Conservation (phyloP, 2,797 vertebrate genomes). For the Tragopan temminckii region DNA sequence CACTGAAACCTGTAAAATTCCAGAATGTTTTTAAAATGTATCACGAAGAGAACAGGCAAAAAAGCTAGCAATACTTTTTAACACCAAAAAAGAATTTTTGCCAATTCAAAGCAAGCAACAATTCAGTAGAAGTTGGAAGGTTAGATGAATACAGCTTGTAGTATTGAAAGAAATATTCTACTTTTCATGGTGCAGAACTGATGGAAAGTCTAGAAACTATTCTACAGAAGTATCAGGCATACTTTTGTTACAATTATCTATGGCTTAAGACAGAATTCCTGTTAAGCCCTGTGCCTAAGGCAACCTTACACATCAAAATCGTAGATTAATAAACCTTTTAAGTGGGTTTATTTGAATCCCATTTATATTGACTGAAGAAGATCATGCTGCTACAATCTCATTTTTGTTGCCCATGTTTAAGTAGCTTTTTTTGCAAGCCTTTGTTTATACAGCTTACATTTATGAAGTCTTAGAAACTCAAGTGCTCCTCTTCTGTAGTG, state of each 20-base stretch:
- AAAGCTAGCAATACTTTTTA: not conserved
- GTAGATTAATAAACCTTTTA: not conserved
- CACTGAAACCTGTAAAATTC: not conserved
- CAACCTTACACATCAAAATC: not conserved
- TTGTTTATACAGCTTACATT: not conserved
- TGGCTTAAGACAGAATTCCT: constrained; percentile 35
- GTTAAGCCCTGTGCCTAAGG: not conserved
- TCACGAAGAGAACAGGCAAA: not conserved
- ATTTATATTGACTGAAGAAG: constrained; percentile 30
- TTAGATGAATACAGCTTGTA: not conserved
- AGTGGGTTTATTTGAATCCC: constrained; percentile 39
- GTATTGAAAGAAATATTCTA: not conserved
- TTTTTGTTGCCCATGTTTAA: constrained; percentile 9
- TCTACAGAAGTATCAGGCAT: not conserved
- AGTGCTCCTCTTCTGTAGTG: not conserved
- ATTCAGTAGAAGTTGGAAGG: not conserved
- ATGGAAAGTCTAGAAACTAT: not conserved
- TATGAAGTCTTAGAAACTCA: not conserved
- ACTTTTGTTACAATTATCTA: constrained; percentile 39
- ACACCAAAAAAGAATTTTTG: not conserved
- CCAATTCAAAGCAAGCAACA: not conserved
- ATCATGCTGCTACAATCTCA: constrained; percentile 1
- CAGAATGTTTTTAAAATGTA: not conserved
- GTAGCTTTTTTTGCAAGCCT: not conserved
- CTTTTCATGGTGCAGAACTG: not conserved